A percentile compares a stretch with the other conserved stretches of the same genome.
phyloP scores from a whole-genome alignment of 30 jellyfish, hydroid and myxozoan species.

The Sanderia malayensis region DNA sequence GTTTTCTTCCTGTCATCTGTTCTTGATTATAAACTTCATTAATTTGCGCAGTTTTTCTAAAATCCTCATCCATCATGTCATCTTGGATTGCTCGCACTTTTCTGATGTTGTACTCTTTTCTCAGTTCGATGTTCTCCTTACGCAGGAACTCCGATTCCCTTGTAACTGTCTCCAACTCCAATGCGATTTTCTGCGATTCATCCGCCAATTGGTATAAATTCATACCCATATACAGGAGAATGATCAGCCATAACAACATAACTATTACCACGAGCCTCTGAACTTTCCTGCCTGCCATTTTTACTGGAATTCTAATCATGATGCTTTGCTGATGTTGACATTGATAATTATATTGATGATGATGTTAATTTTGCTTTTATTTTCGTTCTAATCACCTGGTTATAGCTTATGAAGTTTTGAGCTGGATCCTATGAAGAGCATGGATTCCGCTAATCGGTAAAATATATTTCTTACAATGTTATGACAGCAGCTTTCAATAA shows the following conservation, averaged over 20 bases:
- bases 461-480: too few relatives aligned
- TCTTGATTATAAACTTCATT: background rate
- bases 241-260: constrained; percentile 67
- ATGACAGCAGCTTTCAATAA: too few relatives aligned
- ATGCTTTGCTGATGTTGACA: too few relatives aligned
- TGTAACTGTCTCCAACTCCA: constrained; percentile 35
- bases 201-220: constrained; percentile 77
- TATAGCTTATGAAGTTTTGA: too few relatives aligned
- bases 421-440: too few relatives aligned
- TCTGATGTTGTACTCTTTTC: constrained; percentile 49
- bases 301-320: too few relatives aligned
- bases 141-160: constrained; percentile 53
- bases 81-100: constrained; percentile 52
- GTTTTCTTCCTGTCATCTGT: background rate
- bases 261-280: constrained; percentile 57
- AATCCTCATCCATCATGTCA: constrained; percentile 34
- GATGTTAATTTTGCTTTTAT: too few relatives aligned
- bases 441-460: too few relatives aligned
- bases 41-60: background rate
- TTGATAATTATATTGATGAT: too few relatives aligned
- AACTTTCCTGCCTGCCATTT: constrained; percentile 56
- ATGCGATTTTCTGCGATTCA: constrained; percentile 77
- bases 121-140: constrained; percentile 61
- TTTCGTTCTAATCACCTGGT: too few relatives aligned
- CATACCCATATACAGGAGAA: constrained; percentile 83